These are phyloP conservation scores for Linurgus olivaceus DNA, from an alignment of 2,797 vertebrate genomes.

Conservation along the genomic window DNA sequence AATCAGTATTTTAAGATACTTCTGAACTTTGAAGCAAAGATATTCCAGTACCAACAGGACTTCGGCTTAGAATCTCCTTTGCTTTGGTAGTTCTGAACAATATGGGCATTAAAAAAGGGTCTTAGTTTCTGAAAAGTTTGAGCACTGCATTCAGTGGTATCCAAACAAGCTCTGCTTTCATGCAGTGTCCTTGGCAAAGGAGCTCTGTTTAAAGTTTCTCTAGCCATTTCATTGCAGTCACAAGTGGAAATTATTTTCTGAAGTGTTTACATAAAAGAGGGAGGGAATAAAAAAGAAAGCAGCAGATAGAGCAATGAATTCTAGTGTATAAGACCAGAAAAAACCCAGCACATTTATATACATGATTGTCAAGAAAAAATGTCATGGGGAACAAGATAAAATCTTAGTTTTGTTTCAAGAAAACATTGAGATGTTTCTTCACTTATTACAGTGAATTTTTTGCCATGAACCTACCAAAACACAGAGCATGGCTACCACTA, in stretches of 20 bases:
- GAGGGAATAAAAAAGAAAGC: neutral
- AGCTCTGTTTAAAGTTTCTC: slow-evolving; percentile 9
- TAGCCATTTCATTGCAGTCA: neutral
- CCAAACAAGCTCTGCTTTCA: slow-evolving; percentile 50
- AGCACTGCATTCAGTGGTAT: slow-evolving; percentile 9
- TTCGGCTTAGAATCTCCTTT: neutral
- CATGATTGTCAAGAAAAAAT: neutral
- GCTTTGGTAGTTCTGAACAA: neutral
- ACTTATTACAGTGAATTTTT: neutral
- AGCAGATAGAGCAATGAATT: neutral
- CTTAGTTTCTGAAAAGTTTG: neutral
- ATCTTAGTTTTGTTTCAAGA: neutral
- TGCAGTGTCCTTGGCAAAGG: slow-evolving; percentile 34
- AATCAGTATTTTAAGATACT: neutral
- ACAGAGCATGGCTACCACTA: neutral
- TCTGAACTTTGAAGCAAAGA: neutral
- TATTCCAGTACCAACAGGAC: neutral
- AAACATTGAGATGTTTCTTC: neutral
- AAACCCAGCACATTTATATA: rapidly evolving
- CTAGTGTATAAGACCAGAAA: neutral
- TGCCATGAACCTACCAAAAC: neutral
- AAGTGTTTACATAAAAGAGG: slow-evolving; percentile 9
- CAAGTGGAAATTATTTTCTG: slow-evolving; percentile 39
- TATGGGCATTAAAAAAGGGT: neutral
- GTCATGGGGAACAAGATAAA: neutral